phyloP scores from a whole-genome alignment of 1,140 invertebrate genomes.

The Aethina tumida region DNA sequence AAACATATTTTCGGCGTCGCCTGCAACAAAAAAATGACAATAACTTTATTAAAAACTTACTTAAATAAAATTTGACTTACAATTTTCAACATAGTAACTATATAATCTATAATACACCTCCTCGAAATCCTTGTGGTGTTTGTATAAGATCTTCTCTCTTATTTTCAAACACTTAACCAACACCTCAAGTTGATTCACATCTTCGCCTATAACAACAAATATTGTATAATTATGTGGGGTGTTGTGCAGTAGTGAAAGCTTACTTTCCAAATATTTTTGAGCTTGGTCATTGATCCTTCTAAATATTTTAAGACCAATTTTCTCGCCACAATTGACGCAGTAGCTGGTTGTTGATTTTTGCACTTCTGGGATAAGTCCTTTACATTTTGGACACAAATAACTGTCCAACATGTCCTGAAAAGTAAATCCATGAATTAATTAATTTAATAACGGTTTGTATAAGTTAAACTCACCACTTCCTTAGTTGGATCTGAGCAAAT shows the following conservation, averaged over 20 bases:
- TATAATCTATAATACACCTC: conserved; percentile 25
- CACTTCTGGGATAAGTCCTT: conserved; percentile 22
- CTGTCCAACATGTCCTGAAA: conserved; percentile 27
- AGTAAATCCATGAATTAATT: not conserved
- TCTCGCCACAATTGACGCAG: conserved; percentile 22
- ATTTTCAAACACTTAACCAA: conserved; percentile 22
- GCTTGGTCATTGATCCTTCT: conserved; percentile 23
- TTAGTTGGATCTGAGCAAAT: conserved; percentile 25
- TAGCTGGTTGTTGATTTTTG: conserved; percentile 12
- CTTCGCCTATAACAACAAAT: conserved; percentile 14
- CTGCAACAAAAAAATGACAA: conserved; percentile 14
- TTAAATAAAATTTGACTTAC: conserved; percentile 9
- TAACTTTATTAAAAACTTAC: conserved; percentile 1
- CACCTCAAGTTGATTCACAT: conserved; percentile 18
- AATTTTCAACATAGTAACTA: conserved; percentile 20
- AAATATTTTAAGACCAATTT: conserved; percentile 18
- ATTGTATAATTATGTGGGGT: not conserved
- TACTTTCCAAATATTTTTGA: conserved; percentile 25
- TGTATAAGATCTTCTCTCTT: conserved; percentile 24
- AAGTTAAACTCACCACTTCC: conserved; percentile 20
- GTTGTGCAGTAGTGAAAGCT: not conserved
- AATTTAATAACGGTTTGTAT: conserved; percentile 2
- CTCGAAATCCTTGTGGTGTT: conserved; percentile 27
- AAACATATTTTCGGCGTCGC: conserved; percentile 24
- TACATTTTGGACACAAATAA: conserved; percentile 25